Evolutionary conservation across 2,888 invertebrate species (phyloP).

Genomic region (Nomada flava): DNA sequence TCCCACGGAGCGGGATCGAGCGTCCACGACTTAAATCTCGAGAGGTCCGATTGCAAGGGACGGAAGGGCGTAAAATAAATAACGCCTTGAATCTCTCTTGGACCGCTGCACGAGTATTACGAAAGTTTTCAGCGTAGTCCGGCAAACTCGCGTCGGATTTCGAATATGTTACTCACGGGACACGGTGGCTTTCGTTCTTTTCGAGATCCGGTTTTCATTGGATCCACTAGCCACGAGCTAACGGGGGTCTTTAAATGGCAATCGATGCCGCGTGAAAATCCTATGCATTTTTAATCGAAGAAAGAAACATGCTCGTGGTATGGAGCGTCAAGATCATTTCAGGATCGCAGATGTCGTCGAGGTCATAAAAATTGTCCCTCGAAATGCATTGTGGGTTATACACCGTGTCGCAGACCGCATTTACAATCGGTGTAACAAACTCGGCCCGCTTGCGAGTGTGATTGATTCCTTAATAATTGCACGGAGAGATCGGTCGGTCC

Average conservation of each 20-base stretch:
- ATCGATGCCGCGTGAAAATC: background rate
- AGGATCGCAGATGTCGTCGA: too few relatives aligned
- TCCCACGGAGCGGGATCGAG: slow-evolving; percentile 22
- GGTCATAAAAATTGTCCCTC: too few relatives aligned
- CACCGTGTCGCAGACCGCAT: too few relatives aligned
- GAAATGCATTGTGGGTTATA: too few relatives aligned
- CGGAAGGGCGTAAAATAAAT: slow-evolving; percentile 57
- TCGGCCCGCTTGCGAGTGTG: slow-evolving; percentile 49
- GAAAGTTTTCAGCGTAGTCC: slow-evolving; percentile 44
- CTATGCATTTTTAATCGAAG: too few relatives aligned
- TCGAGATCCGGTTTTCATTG: slow-evolving; percentile 1
- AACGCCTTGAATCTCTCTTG: slow-evolving; percentile 31
- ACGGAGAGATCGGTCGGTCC: slow-evolving; percentile 53
- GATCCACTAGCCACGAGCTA: background rate
- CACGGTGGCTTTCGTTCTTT: background rate
- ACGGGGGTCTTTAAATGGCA: background rate
- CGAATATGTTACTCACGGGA: slow-evolving; percentile 8
- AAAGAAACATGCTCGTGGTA: too few relatives aligned
- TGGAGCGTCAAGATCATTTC: too few relatives aligned
- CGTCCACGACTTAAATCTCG: slow-evolving; percentile 33
- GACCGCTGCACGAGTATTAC: slow-evolving; percentile 21
- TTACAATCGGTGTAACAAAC: background rate
- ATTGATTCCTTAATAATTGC: slow-evolving; percentile 75
- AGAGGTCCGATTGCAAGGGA: slow-evolving; percentile 24
- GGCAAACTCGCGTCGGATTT: slow-evolving; percentile 10